A percentile compares a stretch with the other conserved stretches of the same genome.
Conservation (phyloP, 2,113 vertebrate species). For the Promerops cafer region DNA sequence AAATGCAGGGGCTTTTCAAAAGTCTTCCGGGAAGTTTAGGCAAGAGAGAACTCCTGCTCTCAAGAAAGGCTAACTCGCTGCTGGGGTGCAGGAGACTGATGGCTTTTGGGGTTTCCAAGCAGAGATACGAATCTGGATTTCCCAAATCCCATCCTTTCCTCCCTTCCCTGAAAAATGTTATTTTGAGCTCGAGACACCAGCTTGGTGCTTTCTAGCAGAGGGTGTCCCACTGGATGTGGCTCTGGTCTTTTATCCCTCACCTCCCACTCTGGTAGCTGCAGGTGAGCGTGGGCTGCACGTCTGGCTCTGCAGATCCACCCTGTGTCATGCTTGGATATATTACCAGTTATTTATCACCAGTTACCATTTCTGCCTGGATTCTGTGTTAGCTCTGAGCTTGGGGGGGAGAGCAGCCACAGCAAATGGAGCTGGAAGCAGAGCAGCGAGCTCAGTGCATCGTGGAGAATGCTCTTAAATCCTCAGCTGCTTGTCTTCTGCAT, state of each 20-base stretch:
- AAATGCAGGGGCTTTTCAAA: background rate
- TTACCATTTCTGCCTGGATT: background rate
- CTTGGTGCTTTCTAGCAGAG: background rate
- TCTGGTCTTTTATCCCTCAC: background rate
- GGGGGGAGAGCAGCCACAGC: background rate
- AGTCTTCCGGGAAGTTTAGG: background rate
- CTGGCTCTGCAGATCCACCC: background rate
- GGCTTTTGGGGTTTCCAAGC: background rate
- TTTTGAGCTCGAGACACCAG: background rate
- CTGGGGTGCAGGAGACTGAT: background rate
- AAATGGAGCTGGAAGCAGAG: background rate
- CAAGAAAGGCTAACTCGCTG: background rate
- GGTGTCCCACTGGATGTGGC: background rate
- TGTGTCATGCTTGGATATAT: background rate
- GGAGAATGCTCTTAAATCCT: background rate
- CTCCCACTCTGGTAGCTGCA: background rate
- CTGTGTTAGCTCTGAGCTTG: background rate
- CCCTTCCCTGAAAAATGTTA: background rate
- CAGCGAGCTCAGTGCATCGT: accelerated
- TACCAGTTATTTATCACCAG: background rate
- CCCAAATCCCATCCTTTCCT: background rate
- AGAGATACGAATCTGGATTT: background rate
- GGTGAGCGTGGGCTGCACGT: background rate
- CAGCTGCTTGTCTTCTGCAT: background rate
- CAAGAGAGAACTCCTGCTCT: background rate